These are phyloP conservation scores for Prosapia bicincta DNA, from an alignment of 2,888 invertebrate genomes.

Conservation along the genomic window DNA sequence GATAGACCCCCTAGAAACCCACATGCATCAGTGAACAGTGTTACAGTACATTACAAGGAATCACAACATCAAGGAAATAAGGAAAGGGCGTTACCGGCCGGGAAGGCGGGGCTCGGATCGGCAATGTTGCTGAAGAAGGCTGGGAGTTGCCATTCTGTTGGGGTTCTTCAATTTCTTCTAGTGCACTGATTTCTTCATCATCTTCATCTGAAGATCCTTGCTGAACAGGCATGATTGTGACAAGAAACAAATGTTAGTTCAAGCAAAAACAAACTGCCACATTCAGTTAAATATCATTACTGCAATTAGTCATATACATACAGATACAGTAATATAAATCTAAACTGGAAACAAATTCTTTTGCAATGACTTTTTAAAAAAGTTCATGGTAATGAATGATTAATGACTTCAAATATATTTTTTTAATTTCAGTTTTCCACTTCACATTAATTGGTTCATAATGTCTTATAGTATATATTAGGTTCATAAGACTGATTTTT, in stretches of 20 bases:
- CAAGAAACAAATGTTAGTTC: not conserved
- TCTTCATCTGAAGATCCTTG: constrained; percentile 42
- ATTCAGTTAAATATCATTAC: not conserved
- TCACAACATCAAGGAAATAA: constrained; percentile 1
- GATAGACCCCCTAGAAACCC: too few relatives aligned
- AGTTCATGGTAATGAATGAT: too few relatives aligned
- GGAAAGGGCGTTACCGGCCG: constrained; percentile 17
- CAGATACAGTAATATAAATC: too few relatives aligned
- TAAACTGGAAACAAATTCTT: too few relatives aligned
- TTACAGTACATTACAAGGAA: not conserved
- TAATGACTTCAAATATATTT: too few relatives aligned
- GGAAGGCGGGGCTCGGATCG: constrained; percentile 26
- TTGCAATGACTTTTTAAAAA: too few relatives aligned
- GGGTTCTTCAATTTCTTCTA: constrained; percentile 34
- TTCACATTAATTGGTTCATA: too few relatives aligned
- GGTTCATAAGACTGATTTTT: too few relatives aligned
- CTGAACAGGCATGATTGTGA: not conserved
- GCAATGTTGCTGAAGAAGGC: constrained; percentile 20
- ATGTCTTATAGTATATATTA: too few relatives aligned
- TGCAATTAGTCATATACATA: not conserved
- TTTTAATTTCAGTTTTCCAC: too few relatives aligned
- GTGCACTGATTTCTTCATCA: constrained; percentile 45
- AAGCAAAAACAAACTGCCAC: not conserved
- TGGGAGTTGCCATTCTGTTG: constrained; percentile 9
- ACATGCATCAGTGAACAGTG: not conserved